Evolutionary conservation across 1,140 invertebrate species (phyloP), one percentile per base, ranked within the genome.

Genomic region (Anastrepha ludens): DNA sequence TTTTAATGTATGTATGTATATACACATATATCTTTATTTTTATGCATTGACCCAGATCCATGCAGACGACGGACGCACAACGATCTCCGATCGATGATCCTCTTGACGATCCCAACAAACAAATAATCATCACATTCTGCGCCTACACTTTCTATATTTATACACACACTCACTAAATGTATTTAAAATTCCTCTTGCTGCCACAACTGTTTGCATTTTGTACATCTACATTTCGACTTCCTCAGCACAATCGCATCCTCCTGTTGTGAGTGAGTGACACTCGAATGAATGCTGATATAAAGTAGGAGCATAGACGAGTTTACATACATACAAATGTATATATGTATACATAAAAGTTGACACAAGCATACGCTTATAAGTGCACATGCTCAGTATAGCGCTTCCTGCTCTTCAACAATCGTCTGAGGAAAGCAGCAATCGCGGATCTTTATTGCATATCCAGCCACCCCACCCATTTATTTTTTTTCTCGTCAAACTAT

Each of bases 131-230:
- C 47, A 20, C 74, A 81, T 81, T 55, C 17, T 20, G 74, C 74
- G 74, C 74, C 74, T 81, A 81, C 74, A 55, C 47, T 50, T 81
- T 81, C 74, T 81, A 20, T 81, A 81, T 81, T 81, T 81, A 81
- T 20, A 81, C 74, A 15, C 20, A 58, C 74, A 50, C 74, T 20
- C 47, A 55, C 74, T 20, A 81, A 55, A n/a, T 81, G 29, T 81
- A 81, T 81, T 81, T 55, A 41, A 81, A 81, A 81, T 81, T 81
- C 74, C 74, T 81, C 74, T 81, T 55, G 44, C 3, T 29, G 47
- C 17, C 74, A 81, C 74, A 81, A 41, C 74, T 81, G 74, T 81
- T 55, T 50, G 47, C 74, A 11, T 81, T 81, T 81, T 17, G 29
- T 29, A 50, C n/a, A 44, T 81, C 0, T 55, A 81, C 2, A 58